Evolutionary conservation across 1,140 invertebrate genomes (phyloP).

Genomic region (Nasonia vitripennis): DNA sequence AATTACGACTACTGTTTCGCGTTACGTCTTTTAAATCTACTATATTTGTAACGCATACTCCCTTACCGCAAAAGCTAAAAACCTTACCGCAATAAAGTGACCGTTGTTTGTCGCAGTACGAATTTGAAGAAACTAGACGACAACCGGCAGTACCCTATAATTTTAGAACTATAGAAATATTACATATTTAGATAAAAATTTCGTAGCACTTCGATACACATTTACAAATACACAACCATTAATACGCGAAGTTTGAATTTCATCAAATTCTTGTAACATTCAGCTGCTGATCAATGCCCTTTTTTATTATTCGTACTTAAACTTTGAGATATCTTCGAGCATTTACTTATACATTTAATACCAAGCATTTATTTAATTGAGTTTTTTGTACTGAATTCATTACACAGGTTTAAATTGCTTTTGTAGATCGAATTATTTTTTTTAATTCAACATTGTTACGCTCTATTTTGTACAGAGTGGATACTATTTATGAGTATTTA

Average conservation of each 20-base stretch:
- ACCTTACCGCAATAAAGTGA: slow-evolving; percentile 51
- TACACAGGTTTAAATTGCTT: background rate
- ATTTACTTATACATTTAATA: slow-evolving; percentile 31
- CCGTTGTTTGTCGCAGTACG: slow-evolving; percentile 30
- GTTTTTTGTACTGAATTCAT: slow-evolving; percentile 29
- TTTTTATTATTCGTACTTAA: slow-evolving; percentile 39
- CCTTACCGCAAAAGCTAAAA: slow-evolving; percentile 24
- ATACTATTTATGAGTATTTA: slow-evolving; percentile 48
- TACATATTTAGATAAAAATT: slow-evolving; percentile 58
- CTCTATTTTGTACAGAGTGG: slow-evolving; percentile 37
- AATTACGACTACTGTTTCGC: slow-evolving; percentile 51
- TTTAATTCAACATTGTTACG: slow-evolving; percentile 34
- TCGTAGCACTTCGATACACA: slow-evolving; percentile 48
- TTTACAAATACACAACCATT: slow-evolving; percentile 42
- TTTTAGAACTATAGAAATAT: slow-evolving; percentile 62
- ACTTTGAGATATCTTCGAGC: slow-evolving; percentile 9
- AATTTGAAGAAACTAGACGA: slow-evolving; percentile 50
- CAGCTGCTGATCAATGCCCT: slow-evolving; percentile 3
- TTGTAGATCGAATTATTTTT: background rate
- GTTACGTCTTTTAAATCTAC: slow-evolving; percentile 40
- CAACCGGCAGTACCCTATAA: slow-evolving; percentile 58
- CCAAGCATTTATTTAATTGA: slow-evolving; percentile 23
- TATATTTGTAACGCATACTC: slow-evolving; percentile 47
- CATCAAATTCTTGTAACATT: slow-evolving; percentile 24
- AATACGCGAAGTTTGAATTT: slow-evolving; percentile 31